Evolutionary conservation across 1,140 invertebrate species (phyloP), one percentile per base, ranked within the genome.

Genomic region (Aphaenogaster ashmeadi): DNA sequence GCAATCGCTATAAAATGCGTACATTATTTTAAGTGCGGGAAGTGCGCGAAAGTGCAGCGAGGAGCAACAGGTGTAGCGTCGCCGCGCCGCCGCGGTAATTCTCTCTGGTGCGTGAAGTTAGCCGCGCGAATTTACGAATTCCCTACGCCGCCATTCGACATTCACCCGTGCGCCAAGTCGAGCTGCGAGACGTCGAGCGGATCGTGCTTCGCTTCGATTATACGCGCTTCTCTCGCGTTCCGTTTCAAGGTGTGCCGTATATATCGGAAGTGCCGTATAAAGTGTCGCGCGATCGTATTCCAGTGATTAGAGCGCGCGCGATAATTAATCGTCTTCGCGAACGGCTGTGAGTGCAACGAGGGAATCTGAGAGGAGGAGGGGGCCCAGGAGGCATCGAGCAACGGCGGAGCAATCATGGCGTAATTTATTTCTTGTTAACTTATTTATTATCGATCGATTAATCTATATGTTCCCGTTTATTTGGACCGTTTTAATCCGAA

Each of bases 21-120:
- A 33, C 15, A 6, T 36, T 62, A 62, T 62, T 62, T 62, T 36
- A 62, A 62, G 13, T 62, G 58, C 27, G 13, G 27, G 13, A 1
- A 36, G 58, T 62, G 58, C 13, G 27, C 5, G 27, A 36, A 36
- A 33, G 11, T 62, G 27, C 27, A 62, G 13, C 3, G 33, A 36
- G 13, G 58, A 62, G 58, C 58, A 62, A 62, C 58, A 62, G 58
- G 58, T 62, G 58, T 36, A 62, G 58, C 58, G 58, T 62, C 58
- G 27, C 27, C 9, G 56, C 58, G 27, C 27, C 9, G 56, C 58
- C 21, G 27, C 13, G 13, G 27, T 36, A 36, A 62, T 62, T 62
- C 6, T 62, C 58, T 36, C 9, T 58, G 13, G 58, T 62, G 27
- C 13, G 58, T 62, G 58, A 62, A 62, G 58, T 62, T 36, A 27